Evolutionary conservation across 1,140 invertebrate genomes (phyloP).

Genomic region (Nymphalis io): DNA sequence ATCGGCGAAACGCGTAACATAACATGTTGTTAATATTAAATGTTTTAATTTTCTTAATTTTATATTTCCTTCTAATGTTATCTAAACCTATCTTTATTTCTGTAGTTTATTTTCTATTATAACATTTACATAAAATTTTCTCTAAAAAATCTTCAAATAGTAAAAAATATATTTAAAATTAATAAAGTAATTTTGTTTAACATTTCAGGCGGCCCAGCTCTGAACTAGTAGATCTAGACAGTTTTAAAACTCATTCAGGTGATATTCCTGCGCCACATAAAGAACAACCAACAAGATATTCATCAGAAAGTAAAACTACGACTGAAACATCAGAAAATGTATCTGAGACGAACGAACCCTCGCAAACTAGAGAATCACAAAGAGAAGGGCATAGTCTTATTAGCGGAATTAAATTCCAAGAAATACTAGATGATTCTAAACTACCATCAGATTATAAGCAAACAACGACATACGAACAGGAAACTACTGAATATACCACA

Average conservation of each 20-base stretch:
- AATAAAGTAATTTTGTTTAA: conserved; percentile 15
- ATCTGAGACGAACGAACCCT: conserved; percentile 45
- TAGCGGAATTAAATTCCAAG: conserved; percentile 58
- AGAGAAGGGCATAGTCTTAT: conserved; percentile 61
- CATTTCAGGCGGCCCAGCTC: conserved; percentile 84
- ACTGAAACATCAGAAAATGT: conserved; percentile 54
- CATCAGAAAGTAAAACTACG: conserved; percentile 65
- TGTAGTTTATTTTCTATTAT: too few species aligned
- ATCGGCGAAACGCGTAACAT: background rate
- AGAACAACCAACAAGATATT: conserved; percentile 69
- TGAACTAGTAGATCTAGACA: conserved; percentile 89
- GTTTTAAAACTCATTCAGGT: conserved; percentile 87
- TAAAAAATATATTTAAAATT: too few species aligned
- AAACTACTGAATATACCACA: conserved; percentile 83
- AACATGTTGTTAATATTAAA: background rate
- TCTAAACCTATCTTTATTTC: too few species aligned
- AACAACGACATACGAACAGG: conserved; percentile 76
- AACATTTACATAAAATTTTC: too few species aligned
- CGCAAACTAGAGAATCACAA: conserved; percentile 52
- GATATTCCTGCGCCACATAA: conserved; percentile 75
- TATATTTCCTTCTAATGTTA: too few species aligned
- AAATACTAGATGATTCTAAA: conserved; percentile 68
- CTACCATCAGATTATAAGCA: conserved; percentile 68
- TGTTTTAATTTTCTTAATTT: too few species aligned
- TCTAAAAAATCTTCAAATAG: too few species aligned